Conservation (phyloP, 2,888 invertebrate species). For the Plemyria rubiginata region DNA sequence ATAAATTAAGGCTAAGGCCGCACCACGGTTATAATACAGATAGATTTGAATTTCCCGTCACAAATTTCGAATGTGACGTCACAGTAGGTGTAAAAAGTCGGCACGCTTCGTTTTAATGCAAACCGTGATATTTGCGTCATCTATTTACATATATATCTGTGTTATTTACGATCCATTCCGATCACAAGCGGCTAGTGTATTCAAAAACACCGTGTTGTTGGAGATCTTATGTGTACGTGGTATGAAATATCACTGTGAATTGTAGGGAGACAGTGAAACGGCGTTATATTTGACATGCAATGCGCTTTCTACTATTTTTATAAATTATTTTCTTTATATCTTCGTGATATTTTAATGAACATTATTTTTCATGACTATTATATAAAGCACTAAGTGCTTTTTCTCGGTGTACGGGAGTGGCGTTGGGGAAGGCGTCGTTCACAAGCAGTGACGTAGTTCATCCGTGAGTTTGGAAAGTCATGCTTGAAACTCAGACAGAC, state of each 20-base stretch:
- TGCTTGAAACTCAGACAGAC: not conserved
- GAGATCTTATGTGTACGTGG: not conserved
- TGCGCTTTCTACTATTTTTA: not conserved
- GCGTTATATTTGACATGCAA: conserved; percentile 16
- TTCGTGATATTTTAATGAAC: not conserved
- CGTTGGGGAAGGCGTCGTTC: conserved; percentile 31
- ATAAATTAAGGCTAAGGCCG: no score
- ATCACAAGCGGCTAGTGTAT: not conserved
- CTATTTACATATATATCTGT: no score
- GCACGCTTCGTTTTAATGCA: no score
- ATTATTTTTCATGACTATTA: not conserved
- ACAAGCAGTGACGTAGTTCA: not conserved
- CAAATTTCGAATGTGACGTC: no score
- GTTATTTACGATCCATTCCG: no score
- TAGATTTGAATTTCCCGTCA: no score
- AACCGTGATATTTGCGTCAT: no score
- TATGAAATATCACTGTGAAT: not conserved
- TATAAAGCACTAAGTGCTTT: not conserved
- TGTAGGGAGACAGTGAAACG: not conserved
- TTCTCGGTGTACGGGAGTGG: conserved; percentile 20
- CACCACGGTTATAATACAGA: no score
- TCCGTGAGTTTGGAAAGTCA: not conserved
- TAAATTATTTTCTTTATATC: not conserved
- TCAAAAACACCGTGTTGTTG: not conserved
- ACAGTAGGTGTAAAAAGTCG: no score